phyloP scores from a whole-genome alignment of 2,113 vertebrate species.

The Picathartes gymnocephalus region DNA sequence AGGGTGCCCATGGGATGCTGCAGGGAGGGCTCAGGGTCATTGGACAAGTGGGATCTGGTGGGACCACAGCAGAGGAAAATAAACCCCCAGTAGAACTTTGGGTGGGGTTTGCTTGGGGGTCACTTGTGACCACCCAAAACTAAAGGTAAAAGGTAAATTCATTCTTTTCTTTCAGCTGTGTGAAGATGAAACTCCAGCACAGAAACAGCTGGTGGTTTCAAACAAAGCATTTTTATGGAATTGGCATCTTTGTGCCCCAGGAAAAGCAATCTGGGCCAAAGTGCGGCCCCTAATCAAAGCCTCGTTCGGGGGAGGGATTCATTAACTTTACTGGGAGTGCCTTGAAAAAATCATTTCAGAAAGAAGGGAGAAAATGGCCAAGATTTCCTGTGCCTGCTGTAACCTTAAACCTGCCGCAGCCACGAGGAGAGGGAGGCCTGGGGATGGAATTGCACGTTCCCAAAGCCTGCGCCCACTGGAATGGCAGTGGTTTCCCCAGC shows the following conservation, averaged over 20 bases:
- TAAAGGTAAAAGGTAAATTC: neutral
- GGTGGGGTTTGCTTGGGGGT: neutral
- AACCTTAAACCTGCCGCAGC: slow-evolving; percentile 59
- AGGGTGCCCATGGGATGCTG: neutral
- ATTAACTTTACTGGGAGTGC: slow-evolving; percentile 17
- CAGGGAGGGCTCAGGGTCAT: neutral
- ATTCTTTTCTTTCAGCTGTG: neutral
- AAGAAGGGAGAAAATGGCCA: slow-evolving; percentile 27
- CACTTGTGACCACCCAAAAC: neutral
- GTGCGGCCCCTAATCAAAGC: slow-evolving; percentile 28
- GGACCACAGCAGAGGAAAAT: neutral
- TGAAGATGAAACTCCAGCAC: neutral
- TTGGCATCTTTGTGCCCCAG: slow-evolving; percentile 17
- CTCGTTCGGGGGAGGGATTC: neutral
- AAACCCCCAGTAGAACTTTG: neutral
- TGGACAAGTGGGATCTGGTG: neutral
- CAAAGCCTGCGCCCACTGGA: neutral
- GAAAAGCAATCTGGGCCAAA: neutral
- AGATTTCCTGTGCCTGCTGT: slow-evolving; percentile 62
- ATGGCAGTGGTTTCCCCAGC: slow-evolving; percentile 28
- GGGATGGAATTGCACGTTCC: slow-evolving; percentile 59
- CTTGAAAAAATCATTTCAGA: slow-evolving; percentile 46
- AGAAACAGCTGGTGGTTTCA: neutral
- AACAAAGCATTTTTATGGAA: neutral
- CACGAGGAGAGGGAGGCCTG: slow-evolving; percentile 54